Evolutionary conservation across 1,140 invertebrate genomes (phyloP).

Genomic region (Ceratosolen fusciceps): DNA sequence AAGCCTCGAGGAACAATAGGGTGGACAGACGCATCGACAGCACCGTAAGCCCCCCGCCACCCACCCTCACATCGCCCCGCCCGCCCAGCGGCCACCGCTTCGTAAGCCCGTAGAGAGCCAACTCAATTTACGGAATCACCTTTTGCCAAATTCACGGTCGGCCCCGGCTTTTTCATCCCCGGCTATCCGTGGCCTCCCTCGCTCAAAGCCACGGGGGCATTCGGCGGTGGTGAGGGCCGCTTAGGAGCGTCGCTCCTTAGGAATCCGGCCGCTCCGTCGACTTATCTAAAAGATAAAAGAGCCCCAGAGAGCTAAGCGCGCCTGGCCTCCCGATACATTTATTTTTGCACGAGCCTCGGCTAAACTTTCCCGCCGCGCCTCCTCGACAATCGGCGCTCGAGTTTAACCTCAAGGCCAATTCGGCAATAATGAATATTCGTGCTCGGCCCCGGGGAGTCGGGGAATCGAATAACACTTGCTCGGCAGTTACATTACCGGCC

Average conservation of each 20-base stretch:
- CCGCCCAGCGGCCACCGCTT: conserved; percentile 21
- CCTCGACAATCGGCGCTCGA: too few species aligned
- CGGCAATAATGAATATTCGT: too few species aligned
- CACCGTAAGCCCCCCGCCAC: conserved; percentile 37
- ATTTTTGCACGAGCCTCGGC: too few species aligned
- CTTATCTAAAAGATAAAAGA: too few species aligned
- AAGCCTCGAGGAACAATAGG: conserved; percentile 70
- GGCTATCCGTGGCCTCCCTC: not conserved
- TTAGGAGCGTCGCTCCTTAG: too few species aligned
- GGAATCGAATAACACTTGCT: not conserved
- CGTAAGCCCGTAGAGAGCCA: conserved; percentile 56
- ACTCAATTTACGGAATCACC: conserved; percentile 65
- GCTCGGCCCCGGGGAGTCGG: not conserved
- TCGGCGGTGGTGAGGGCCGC: not conserved
- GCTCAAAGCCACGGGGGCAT: not conserved
- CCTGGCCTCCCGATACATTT: too few species aligned
- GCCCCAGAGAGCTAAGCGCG: too few species aligned
- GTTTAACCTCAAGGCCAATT: too few species aligned
- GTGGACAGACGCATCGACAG: conserved; percentile 70
- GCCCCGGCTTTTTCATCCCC: not conserved
- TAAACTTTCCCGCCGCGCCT: too few species aligned
- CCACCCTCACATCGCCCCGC: not conserved
- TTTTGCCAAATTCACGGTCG: conserved; percentile 42
- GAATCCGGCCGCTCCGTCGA: too few species aligned
- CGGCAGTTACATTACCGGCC: not conserved